These are phyloP conservation scores for Adineta ricciae DNA, from an alignment of 2,888 invertebrate species.

Conservation along the genomic window DNA sequence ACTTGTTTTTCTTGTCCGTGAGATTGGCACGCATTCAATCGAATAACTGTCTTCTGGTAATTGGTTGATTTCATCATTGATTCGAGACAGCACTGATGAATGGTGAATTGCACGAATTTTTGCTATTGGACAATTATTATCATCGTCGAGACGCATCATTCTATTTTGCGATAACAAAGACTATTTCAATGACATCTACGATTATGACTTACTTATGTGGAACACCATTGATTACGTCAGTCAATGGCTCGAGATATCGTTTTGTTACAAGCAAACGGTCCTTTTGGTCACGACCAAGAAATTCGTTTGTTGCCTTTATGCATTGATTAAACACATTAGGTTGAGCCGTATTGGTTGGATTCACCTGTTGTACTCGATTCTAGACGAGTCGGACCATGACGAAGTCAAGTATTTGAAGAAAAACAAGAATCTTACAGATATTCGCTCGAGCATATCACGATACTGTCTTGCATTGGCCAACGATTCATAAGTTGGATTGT, in stretches of 20 bases:
- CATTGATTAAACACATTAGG: background rate
- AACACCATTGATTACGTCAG: slow-evolving; percentile 6
- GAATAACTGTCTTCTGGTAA: background rate
- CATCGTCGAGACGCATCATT: background rate
- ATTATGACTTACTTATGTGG: background rate
- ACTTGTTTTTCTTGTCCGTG: background rate
- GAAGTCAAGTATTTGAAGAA: too few relatives aligned
- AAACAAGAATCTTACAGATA: background rate
- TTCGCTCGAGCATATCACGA: background rate
- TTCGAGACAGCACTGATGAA: background rate
- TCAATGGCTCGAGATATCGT: slow-evolving; percentile 16
- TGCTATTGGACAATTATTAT: background rate
- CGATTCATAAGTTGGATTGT: background rate
- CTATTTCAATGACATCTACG: background rate
- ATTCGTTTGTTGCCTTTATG: background rate
- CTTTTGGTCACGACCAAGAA: background rate
- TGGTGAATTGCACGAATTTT: background rate
- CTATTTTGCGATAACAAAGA: background rate
- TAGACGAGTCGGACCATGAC: background rate
- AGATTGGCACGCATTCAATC: background rate
- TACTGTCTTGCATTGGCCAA: background rate
- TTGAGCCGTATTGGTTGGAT: background rate
- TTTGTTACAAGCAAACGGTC: background rate
- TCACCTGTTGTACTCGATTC: background rate
- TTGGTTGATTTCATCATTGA: background rate